Evolutionary conservation across 2,888 invertebrate genomes (phyloP).

Genomic region (Lobophora halterata): DNA sequence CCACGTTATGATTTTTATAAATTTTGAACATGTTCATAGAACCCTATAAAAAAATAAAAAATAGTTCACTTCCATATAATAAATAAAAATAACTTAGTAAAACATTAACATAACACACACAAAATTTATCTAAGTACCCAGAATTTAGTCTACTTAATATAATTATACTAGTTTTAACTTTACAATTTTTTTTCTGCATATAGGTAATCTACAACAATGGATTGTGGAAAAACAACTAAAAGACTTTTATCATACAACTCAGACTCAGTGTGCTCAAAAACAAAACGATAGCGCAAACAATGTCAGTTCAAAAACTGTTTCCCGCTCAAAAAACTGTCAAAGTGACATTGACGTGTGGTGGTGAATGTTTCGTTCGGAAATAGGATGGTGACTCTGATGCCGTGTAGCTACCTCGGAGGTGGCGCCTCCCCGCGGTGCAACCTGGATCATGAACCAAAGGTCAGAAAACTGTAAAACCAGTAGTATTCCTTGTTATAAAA

Average conservation of each 20-base stretch:
- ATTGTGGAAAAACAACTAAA: constrained; percentile 40
- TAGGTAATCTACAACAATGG: constrained; percentile 42
- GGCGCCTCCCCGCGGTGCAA: constrained; percentile 78
- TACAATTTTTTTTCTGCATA: too few species aligned
- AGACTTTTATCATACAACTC: constrained; percentile 34
- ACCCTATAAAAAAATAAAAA: too few species aligned
- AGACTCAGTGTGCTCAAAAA: constrained; percentile 48
- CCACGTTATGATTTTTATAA: too few species aligned
- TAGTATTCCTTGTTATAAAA: constrained; percentile 8
- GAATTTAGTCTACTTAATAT: too few species aligned
- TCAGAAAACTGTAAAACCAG: constrained; percentile 46
- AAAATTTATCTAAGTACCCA: too few species aligned
- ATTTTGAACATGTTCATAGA: too few species aligned
- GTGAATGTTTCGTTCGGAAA: constrained; percentile 48
- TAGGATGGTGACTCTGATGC: constrained; percentile 85
- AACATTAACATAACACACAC: too few species aligned
- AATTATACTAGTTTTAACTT: too few species aligned
- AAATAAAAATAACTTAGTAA: too few species aligned
- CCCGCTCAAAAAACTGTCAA: constrained; percentile 65
- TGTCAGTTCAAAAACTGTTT: constrained; percentile 61
- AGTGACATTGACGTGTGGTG: constrained; percentile 60
- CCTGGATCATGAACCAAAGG: constrained; percentile 77
- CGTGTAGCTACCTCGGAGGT: constrained; percentile 83
- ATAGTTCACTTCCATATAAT: too few species aligned
- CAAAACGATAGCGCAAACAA: constrained; percentile 53